phyloP scores from a whole-genome alignment of 2,888 invertebrate species.

The Clunio marinus region DNA sequence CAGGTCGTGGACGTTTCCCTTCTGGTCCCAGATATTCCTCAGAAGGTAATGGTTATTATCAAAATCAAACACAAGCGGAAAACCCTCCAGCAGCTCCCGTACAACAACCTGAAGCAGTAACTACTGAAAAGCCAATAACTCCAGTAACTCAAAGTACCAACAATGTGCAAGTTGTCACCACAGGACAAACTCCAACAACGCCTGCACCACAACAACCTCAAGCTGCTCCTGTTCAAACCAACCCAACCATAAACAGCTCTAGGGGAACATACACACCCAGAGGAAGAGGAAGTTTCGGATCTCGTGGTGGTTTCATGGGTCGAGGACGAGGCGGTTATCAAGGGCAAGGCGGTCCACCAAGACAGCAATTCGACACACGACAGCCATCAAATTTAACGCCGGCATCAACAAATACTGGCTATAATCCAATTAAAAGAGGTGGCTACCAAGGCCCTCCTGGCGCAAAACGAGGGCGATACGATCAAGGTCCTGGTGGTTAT shows the following conservation, averaged over 20 bases:
- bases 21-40: neutral
- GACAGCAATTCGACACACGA: constrained; percentile 26
- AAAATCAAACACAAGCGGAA: neutral
- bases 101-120: constrained; percentile 2
- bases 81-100: neutral
- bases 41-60: neutral
- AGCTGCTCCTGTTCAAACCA: neutral
- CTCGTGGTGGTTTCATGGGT: neutral
- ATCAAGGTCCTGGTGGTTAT: constrained; percentile 3
- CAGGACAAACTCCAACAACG: neutral
- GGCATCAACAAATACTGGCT: neutral
- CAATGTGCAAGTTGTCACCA: constrained; percentile 25
- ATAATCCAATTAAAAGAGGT: neutral
- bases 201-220: neutral
- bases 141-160: constrained; percentile 8
- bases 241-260: neutral
- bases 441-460: neutral
- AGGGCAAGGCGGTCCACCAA: neutral
- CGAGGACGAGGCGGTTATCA: neutral
- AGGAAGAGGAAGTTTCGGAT: neutral
- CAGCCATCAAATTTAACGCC: constrained; percentile 27
- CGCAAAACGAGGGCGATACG: constrained; percentile 28
- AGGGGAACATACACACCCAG: neutral
- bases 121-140: constrained; percentile 4
- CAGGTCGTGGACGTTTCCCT: neutral